Conservation (phyloP, 2,113 vertebrate genomes). For the Thalassoma bifasciatum region DNA sequence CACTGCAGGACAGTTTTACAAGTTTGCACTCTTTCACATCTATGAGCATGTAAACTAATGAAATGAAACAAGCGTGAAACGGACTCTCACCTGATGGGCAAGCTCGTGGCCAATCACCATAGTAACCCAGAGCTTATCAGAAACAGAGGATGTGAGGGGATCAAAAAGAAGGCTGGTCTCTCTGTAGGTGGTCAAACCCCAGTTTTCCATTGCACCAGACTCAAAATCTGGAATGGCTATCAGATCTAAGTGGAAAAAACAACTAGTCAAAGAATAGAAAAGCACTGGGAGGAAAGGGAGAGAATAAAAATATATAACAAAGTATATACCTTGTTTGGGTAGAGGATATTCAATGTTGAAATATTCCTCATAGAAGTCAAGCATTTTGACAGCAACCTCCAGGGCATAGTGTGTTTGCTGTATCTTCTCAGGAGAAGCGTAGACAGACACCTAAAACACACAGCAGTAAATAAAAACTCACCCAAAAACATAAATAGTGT, state of each 20-base stretch:
- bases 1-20: slow-evolving; percentile 61
- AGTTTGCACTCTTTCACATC: neutral
- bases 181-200: slow-evolving; percentile 83
- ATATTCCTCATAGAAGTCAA: slow-evolving; percentile 86
- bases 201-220: slow-evolving; percentile 84
- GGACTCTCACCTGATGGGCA: slow-evolving; percentile 78
- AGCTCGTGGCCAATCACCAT: slow-evolving; percentile 83
- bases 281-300: neutral
- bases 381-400: slow-evolving; percentile 82
- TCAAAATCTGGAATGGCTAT: slow-evolving; percentile 83
- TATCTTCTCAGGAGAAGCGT: slow-evolving; percentile 81
- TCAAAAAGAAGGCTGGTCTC: slow-evolving; percentile 82
- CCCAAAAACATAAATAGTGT: neutral
- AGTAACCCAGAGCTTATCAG: slow-evolving; percentile 81
- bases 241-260: slow-evolving; percentile 71
- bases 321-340: slow-evolving; percentile 81
- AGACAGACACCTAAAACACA: slow-evolving; percentile 80
- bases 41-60: neutral
- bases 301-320: neutral
- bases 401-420: slow-evolving; percentile 82
- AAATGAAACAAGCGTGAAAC: neutral
- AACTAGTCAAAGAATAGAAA: neutral
- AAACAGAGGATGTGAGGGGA: slow-evolving; percentile 73
- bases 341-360: slow-evolving; percentile 85
- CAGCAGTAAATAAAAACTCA: neutral